These are phyloP conservation scores for Thinocorus orbignyianus DNA, from an alignment of 2,113 vertebrate genomes.

Conservation along the genomic window DNA sequence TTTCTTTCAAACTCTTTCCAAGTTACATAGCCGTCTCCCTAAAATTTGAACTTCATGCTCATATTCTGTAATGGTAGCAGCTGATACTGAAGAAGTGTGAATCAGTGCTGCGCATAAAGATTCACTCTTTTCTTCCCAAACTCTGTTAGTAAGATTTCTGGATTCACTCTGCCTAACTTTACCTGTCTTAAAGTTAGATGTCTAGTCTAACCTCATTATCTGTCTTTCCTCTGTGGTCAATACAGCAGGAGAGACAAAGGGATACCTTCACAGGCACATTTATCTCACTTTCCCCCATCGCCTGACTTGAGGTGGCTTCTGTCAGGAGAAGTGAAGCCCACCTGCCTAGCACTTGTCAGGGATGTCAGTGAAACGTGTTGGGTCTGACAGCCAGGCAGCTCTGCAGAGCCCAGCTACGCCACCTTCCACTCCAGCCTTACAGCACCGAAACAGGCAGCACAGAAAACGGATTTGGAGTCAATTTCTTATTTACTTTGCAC, in stretches of 20 bases:
- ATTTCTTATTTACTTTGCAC: not conserved
- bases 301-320: not conserved
- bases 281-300: not conserved
- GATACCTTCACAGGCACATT: not conserved
- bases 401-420: not conserved
- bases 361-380: not conserved
- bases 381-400: not conserved
- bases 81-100: not conserved
- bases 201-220: not conserved
- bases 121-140: not conserved
- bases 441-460: not conserved
- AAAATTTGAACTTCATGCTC: not conserved
- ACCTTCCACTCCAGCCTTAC: not conserved
- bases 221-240: not conserved
- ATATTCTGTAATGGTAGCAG: not conserved
- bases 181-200: not conserved
- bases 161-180: not conserved
- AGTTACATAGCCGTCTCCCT: not conserved
- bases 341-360: not conserved
- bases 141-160: not conserved
- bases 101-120: not conserved
- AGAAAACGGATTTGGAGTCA: not conserved
- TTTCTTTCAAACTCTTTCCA: not conserved
- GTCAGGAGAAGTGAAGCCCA: constrained; percentile 5
- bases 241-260: not conserved